These are phyloP conservation scores for Barnardius zonarius DNA, from an alignment of 2,113 vertebrate species.

Conservation along the genomic window DNA sequence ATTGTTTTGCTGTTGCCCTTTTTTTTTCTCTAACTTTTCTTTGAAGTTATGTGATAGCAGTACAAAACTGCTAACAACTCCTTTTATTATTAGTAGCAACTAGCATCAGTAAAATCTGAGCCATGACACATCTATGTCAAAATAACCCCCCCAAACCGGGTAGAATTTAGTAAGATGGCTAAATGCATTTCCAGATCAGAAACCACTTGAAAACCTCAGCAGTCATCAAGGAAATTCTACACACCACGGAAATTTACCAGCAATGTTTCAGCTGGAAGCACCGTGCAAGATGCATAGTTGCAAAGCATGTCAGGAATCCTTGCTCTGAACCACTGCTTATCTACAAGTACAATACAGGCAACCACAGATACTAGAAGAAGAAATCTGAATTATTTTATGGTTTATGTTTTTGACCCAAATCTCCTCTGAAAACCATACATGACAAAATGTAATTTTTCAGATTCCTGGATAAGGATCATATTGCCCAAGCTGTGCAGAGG, in stretches of 20 bases:
- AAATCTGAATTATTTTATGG: background rate
- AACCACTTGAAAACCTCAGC: background rate
- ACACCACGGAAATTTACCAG: background rate
- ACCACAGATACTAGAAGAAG: background rate
- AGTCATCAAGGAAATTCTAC: background rate
- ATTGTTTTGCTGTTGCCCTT: background rate
- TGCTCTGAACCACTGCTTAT: background rate
- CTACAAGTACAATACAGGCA: background rate
- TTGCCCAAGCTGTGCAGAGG: background rate
- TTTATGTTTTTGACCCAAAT: background rate
- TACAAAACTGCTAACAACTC: background rate
- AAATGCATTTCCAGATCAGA: background rate
- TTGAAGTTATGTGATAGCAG: background rate
- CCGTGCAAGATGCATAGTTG: fast-evolving
- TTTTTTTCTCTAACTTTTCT: background rate
- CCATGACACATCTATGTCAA: background rate
- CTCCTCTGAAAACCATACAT: background rate
- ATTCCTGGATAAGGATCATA: background rate
- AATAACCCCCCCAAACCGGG: background rate
- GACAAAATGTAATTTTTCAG: background rate
- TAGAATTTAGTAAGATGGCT: background rate
- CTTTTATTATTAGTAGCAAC: background rate
- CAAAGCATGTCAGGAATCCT: background rate
- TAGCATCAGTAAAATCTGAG: background rate
- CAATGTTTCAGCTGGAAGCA: background rate